Base-by-base conservation (phyloP, 2,797 vertebrate species). In the Enteromius radiatus region DNA sequence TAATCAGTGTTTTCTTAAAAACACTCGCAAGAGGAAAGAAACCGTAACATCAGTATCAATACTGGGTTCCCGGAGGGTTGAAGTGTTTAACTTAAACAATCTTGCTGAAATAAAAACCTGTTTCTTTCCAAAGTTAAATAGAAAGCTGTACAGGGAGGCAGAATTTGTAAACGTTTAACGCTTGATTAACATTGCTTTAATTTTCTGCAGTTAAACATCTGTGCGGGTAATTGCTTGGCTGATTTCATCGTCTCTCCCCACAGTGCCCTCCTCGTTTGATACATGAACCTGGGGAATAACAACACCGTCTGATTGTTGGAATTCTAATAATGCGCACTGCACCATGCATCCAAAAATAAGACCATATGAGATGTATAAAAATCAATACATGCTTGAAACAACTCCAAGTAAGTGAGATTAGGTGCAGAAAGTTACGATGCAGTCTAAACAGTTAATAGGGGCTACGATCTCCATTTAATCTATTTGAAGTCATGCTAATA, bases 141-240 rank as follows among this genome's bases (percentile, higher is more conserved):
- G 19, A 43, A 63, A 0, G 69, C 54, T 69, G 81, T 67, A 61
- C 59, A 38, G 47, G 67, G 43, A 73, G 75, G 65, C 64, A 56
- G 74, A 65, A 86, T 86, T 85, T 86, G 75, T 85, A 82, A 84
- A 84, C 73, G 84, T 87, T 87, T 82, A 81, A 59, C 52, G 81
- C 80, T 87, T 86, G 86, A 89, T 89, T 86, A 90, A 83, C 84
- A 76, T 88, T 82, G 83, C 86, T 89, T 89, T 84, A 85, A 86
- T 83, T 85, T 79, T 85, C 87, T 59, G 79, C 82, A 78, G 87
- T 89, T 86, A 87, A 90, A 87, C 90, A 90, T 90, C 89, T 88
- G 90, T 80, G 81, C 73, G 83, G 68, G 80, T 88, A 90, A 91
- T 91, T 89, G 89, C 88, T 84, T 73, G 79, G 83, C 71, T 88